Evolutionary conservation across 1,140 invertebrate genomes (phyloP), one percentile per base, ranked within the genome.

Genomic region (Leptopilina clavipes): DNA sequence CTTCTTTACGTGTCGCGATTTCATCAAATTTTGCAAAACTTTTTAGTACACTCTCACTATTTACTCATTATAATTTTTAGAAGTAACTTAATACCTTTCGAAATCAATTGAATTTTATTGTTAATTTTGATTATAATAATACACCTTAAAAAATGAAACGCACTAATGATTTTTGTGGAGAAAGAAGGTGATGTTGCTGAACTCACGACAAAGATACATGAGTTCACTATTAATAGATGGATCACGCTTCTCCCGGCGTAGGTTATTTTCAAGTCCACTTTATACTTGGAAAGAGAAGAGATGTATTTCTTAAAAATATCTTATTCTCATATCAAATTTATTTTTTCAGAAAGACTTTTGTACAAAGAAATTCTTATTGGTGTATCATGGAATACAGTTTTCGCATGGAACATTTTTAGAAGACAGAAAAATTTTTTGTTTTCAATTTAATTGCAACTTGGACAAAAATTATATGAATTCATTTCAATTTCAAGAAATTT

Each of bases 231-330:
- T 87, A 86, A 86, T 87, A 87, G 86, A 77, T 31, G 18, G 65
- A 40, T 52, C 48, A 65, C 75, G 83, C 82, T 86, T 85, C 82
- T 85, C 84, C 80, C 82, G 83, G 78, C 82, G 76, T 79, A 40
- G 84, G 85, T 87, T 88, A 87, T 88, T 88, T 88, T 85, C 86
- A 88, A 87, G 84, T 86, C 84, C 77, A 85, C 86, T 86, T 82
- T 84, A 65, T 65, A 31, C 59, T 22, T n/a, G 59, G 22, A 65
- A 65, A 31, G 59, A 65, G 25, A 65, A 65, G n/a, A n/a, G 59
- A 65, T 65, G 31, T 65, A 65, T 31, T 65, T 65, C 19, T 31
- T 25, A 65, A 65, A 65, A 65, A 65, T 65, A 31, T 65, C 22
- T 31, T 65, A 7, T 65, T 14, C 9, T 8, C 10, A 31, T 10